Percentiles rank a stretch among this genome's conserved stretches.
phyloP scores from a whole-genome alignment of 2,888 invertebrate species.

The Drosophila nr. fundita region DNA sequence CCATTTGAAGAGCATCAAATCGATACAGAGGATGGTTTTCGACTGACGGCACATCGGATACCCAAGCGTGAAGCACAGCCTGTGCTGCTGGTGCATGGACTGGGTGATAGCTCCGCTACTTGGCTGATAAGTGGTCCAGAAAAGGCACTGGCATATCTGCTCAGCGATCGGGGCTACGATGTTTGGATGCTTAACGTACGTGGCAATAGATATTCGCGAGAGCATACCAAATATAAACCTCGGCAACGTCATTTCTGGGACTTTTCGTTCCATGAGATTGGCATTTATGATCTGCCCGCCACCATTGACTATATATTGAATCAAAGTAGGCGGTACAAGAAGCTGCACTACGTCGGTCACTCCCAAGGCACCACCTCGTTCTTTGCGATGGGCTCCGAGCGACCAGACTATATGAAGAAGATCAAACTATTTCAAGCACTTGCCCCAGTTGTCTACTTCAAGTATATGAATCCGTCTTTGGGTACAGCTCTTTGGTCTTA shows the following conservation, averaged over 20 bases:
- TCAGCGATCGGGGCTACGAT: conserved; percentile 86
- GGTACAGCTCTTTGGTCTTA: neutral
- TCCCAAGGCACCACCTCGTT: conserved; percentile 87
- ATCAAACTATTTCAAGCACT: conserved; percentile 85
- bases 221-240: conserved; percentile 85
- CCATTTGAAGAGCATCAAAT: conserved; percentile 87
- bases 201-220: conserved; percentile 87
- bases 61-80: conserved; percentile 85
- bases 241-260: conserved; percentile 86
- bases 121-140: conserved; percentile 90
- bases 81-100: conserved; percentile 89
- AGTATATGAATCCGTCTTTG: conserved; percentile 77
- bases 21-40: conserved; percentile 90
- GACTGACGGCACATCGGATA: conserved; percentile 90
- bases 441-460: conserved; percentile 86
- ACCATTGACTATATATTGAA: conserved; percentile 87
- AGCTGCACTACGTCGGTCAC: conserved; percentile 88
- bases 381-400: conserved; percentile 84
- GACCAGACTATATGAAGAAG: conserved; percentile 86
- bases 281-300: conserved; percentile 89
- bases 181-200: conserved; percentile 88
- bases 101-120: conserved; percentile 89
- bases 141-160: conserved; percentile 87
- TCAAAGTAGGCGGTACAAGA: conserved; percentile 83
- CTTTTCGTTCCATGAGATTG: conserved; percentile 90